Base-by-base conservation (phyloP, 2,888 invertebrate genomes). In the Crocallis elinguaria region DNA sequence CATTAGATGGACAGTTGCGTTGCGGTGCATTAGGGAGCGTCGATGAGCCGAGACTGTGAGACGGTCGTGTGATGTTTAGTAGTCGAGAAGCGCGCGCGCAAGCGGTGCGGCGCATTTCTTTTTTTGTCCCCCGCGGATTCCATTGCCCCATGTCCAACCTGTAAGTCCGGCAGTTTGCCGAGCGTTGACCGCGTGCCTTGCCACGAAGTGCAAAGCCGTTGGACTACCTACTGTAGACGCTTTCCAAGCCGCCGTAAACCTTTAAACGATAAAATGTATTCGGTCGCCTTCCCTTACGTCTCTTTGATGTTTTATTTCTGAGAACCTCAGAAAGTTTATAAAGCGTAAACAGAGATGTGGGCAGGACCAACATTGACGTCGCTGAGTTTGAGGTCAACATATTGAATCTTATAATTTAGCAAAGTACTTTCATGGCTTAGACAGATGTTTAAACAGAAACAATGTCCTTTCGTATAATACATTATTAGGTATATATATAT, bases 141-240 rank as follows among this genome's bases (percentile, higher is more conserved):
- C 88, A 85, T 79, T 82, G 88, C 85, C 84, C 83, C 88, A 86
- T 86, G 88, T 85, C 80, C 85, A 88, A 89, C 88, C 88, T 86
- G 90, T 88, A 88, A 86, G 88, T 82, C 89, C 86, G 88, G 88
- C 90, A 88, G 88, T 90, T 90, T 86, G 84, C 80, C 88, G 90
- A 74, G 79, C 90, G 79, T 89, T 89, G 90, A 90, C 90, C 90
- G 90, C 87, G 67, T 70, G 80, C 74, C 77, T 74, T 73, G 82
- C 79, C 75, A 73, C 76, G 75, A 71, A 79, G 77, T 79, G 77
- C 79, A 75, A 82, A 85, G 86, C 76, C 73, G 87, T 87, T 79
- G 73, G 75, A 82, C 85, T 77, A 79, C 82, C 64, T 80, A 79
- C 71, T 70, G 71, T 79, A 77, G 77, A 80, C 77, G 81, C 78